phyloP scores from a whole-genome alignment of 2,113 vertebrate species.

The Microtus richardsoni region DNA sequence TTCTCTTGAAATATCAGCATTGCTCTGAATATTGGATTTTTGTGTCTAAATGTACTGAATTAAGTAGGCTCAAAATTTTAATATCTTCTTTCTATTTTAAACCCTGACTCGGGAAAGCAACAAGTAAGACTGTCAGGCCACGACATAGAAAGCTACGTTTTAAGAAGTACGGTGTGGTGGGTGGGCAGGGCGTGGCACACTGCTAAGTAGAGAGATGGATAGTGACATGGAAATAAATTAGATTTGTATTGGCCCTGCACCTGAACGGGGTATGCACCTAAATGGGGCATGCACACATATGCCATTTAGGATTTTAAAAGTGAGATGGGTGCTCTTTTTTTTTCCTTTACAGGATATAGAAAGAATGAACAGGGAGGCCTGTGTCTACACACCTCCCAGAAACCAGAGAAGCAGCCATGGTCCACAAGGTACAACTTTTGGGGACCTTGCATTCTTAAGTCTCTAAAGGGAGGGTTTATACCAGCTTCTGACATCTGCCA shows the following conservation, averaged over 20 bases:
- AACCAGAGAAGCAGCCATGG: neutral
- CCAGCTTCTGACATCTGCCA: constrained; percentile 1
- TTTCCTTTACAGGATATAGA: constrained; percentile 12
- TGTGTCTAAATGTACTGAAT: constrained; percentile 68
- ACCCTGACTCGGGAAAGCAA: constrained; percentile 60
- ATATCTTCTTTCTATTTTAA: constrained; percentile 76
- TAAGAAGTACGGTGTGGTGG: constrained; percentile 46
- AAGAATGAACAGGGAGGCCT: neutral
- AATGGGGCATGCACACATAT: neutral
- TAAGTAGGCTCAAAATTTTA: constrained; percentile 63
- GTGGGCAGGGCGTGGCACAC: constrained; percentile 20
- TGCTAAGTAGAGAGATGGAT: constrained; percentile 60
- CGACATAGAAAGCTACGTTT: constrained; percentile 64
- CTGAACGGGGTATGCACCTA: neutral
- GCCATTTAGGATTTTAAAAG: constrained; percentile 28
- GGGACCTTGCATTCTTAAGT: neutral
- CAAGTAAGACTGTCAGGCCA: constrained; percentile 67
- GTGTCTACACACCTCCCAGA: neutral
- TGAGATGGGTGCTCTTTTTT: neutral
- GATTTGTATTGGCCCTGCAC: constrained; percentile 21
- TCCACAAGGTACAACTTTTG: neutral
- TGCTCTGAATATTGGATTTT: constrained; percentile 65
- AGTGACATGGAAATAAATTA: constrained; percentile 55
- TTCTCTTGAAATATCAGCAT: constrained; percentile 70
- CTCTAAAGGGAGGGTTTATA: constrained; percentile 46